Conservation (phyloP, 2,888 invertebrate species). For the Nowickia ferox region DNA sequence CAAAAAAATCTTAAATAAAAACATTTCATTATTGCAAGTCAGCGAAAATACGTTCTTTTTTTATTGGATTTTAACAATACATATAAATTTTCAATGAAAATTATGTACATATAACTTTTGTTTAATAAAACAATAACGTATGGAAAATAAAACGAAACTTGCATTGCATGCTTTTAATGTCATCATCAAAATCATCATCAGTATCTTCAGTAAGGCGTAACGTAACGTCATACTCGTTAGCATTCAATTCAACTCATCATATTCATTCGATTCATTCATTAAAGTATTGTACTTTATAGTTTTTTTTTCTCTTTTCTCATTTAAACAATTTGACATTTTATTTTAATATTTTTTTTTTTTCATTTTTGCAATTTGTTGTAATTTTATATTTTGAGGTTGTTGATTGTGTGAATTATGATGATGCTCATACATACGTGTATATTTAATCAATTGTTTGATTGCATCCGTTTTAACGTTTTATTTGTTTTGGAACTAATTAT, state of each 20-base stretch:
- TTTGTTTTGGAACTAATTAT: slow-evolving; percentile 15
- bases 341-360: not conserved
- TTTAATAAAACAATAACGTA: slow-evolving; percentile 31
- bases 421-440: not conserved
- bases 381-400: slow-evolving; percentile 32
- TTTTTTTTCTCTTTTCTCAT: not conserved
- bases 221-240: slow-evolving; percentile 29
- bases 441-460: slow-evolving; percentile 47
- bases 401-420: slow-evolving; percentile 40
- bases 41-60: slow-evolving; percentile 35
- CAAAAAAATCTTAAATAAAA: slow-evolving; percentile 24
- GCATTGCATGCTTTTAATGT: slow-evolving; percentile 65
- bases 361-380: slow-evolving; percentile 27
- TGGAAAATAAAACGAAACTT: slow-evolving; percentile 43
- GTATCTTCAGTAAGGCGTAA: slow-evolving; percentile 57
- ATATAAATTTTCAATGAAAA: not conserved
- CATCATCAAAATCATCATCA: slow-evolving; percentile 52
- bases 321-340: slow-evolving; percentile 38
- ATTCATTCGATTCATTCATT: slow-evolving; percentile 40
- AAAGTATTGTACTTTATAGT: slow-evolving; percentile 39
- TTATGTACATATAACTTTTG: slow-evolving; percentile 39
- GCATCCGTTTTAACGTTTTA: slow-evolving; percentile 39
- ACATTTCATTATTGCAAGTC: slow-evolving; percentile 46
- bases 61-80: slow-evolving; percentile 17
- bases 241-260: slow-evolving; percentile 45